These are phyloP conservation scores for Dryadula phaetusa DNA, from an alignment of 2,888 invertebrate species.

Conservation along the genomic window DNA sequence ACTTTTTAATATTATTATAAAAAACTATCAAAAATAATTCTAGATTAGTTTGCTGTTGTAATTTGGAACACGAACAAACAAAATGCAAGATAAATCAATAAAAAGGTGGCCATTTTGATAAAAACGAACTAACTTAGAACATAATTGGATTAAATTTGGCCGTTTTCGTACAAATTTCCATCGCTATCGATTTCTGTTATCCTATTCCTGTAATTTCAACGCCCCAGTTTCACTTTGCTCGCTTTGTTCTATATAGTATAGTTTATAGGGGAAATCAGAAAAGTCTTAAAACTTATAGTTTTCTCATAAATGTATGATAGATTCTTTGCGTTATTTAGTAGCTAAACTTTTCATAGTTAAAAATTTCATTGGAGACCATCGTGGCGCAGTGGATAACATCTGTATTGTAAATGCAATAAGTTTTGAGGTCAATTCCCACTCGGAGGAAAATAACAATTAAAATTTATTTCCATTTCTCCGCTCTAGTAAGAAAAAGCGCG, in stretches of 20 bases:
- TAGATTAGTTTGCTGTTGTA: neutral
- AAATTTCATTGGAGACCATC: too few species aligned
- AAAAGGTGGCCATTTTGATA: conserved; percentile 11
- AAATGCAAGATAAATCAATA: conserved; percentile 14
- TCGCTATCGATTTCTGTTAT: conserved; percentile 20
- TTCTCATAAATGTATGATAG: neutral
- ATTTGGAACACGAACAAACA: neutral
- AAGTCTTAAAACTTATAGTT: neutral
- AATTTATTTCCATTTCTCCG: too few species aligned
- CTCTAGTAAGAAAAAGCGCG: too few species aligned
- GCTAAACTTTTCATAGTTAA: neutral
- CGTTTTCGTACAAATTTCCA: conserved; percentile 17
- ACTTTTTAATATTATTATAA: neutral
- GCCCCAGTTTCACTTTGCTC: conserved; percentile 8
- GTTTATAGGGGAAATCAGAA: neutral
- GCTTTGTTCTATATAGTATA: conserved; percentile 17
- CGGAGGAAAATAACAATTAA: too few species aligned
- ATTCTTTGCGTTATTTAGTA: neutral
- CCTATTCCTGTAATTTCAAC: conserved; percentile 24
- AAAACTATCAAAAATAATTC: neutral
- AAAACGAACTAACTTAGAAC: neutral
- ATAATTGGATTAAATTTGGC: conserved; percentile 10
- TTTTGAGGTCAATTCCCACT: too few species aligned
- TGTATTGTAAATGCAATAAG: too few species aligned
- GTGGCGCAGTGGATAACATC: too few species aligned